These are phyloP conservation scores for Spea multiplicata DNA, from an alignment of 2,113 vertebrate species.

Conservation along the genomic window DNA sequence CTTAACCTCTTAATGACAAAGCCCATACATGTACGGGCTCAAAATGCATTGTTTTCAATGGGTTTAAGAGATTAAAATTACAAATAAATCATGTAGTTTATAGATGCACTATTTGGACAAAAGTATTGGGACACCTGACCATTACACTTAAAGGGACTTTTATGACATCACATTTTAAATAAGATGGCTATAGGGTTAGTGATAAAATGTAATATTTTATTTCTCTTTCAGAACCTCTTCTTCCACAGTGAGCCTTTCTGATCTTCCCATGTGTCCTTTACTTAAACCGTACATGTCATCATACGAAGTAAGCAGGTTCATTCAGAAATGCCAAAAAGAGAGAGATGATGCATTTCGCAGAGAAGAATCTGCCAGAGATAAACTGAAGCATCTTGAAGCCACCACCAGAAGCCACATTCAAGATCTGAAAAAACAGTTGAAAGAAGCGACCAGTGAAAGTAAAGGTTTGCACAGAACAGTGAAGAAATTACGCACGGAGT, in stretches of 20 bases:
- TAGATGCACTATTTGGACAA: not conserved
- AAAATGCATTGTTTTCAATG: no score
- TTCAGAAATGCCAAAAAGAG: constrained; percentile 72
- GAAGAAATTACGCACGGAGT: constrained; percentile 65
- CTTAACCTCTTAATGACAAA: no score
- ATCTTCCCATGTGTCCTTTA: not conserved
- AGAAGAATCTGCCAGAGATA: constrained; percentile 65
- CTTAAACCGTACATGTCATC: constrained; percentile 61
- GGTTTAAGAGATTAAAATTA: no score
- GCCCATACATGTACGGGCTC: no score
- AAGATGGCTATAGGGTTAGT: not conserved
- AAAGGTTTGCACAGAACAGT: constrained; percentile 70
- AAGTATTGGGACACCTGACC: no score
- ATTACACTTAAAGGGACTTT: no score
- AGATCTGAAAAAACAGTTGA: constrained; percentile 68
- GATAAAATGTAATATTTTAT: not conserved
- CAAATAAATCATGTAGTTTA: no score
- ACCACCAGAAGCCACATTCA: constrained; percentile 62
- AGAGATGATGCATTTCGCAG: constrained; percentile 70
- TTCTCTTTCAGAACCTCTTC: constrained; percentile 22
- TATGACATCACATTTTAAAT: not conserved
- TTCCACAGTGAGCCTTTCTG: constrained; percentile 5
- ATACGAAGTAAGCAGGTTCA: constrained; percentile 67
- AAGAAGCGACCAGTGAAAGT: constrained; percentile 64
- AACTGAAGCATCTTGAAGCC: constrained; percentile 64